Percentiles rank a stretch among this genome's conserved stretches.
phyloP scores from a whole-genome alignment of 1,140 invertebrate genomes.

The Rhagoletis zephyria region DNA sequence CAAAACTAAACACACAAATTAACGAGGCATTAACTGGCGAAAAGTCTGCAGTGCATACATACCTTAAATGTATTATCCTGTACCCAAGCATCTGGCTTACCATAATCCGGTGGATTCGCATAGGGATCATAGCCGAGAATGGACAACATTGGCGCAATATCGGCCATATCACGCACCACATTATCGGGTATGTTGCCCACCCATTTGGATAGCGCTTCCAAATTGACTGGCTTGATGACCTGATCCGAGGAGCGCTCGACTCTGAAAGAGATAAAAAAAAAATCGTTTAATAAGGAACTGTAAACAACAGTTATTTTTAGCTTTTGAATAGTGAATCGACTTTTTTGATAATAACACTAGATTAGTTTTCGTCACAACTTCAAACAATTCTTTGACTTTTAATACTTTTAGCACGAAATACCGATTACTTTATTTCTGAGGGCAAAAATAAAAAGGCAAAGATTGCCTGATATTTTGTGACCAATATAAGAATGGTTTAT shows the following conservation, averaged over 20 bases:
- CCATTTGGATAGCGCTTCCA: constrained; percentile 97
- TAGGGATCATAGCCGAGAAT: constrained; percentile 94
- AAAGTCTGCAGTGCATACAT: constrained; percentile 62
- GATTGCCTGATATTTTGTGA: neutral
- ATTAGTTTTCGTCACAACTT: too few relatives aligned
- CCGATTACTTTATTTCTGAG: too few relatives aligned
- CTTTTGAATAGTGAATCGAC: too few relatives aligned
- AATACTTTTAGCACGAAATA: too few relatives aligned
- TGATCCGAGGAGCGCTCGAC: constrained; percentile 98
- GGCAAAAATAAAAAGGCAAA: too few relatives aligned
- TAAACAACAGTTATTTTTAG: too few relatives aligned
- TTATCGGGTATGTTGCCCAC: constrained; percentile 93
- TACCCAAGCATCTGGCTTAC: constrained; percentile 87
- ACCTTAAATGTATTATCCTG: constrained; percentile 83
- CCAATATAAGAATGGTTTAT: neutral
- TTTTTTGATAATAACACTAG: too few relatives aligned
- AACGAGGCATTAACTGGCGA: neutral
- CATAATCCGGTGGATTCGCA: constrained; percentile 94
- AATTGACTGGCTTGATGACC: constrained; percentile 97
- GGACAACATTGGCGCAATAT: constrained; percentile 92
- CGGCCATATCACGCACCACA: constrained; percentile 90
- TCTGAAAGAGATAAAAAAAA: constrained; percentile 77
- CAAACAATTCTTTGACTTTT: too few relatives aligned
- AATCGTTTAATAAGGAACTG: too few relatives aligned
- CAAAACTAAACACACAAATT: constrained; percentile 49